These are phyloP conservation scores for Charaxes varanes DNA, from an alignment of 1,140 invertebrate species.

Conservation along the genomic window DNA sequence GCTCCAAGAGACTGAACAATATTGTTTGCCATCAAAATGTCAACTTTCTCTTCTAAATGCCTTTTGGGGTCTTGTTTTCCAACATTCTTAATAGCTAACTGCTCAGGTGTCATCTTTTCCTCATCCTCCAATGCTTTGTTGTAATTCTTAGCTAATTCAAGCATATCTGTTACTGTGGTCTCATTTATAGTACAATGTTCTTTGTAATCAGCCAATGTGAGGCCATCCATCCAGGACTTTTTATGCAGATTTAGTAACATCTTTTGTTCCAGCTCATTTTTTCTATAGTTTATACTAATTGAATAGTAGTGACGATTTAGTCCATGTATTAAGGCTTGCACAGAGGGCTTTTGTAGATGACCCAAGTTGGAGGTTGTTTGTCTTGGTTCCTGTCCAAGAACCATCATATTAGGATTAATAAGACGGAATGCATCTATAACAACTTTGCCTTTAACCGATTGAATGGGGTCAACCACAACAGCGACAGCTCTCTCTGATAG, in stretches of 20 bases:
- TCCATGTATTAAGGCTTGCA: constrained; percentile 99
- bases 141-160: constrained; percentile 98
- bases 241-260: constrained; percentile 99
- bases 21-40: constrained; percentile 97
- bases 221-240: constrained; percentile 99
- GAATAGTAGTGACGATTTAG: constrained; percentile 99
- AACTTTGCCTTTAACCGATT: constrained; percentile 98
- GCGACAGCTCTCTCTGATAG: constrained; percentile 98
- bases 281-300: constrained; percentile 99
- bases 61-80: constrained; percentile 99
- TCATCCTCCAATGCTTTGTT: constrained; percentile 99
- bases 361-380: constrained; percentile 99
- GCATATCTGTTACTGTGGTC: constrained; percentile 95
- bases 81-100: constrained; percentile 99
- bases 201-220: constrained; percentile 95
- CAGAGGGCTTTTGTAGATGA: constrained; percentile 99
- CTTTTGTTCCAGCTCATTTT: constrained; percentile 99
- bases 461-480: constrained; percentile 99
- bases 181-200: constrained; percentile 95
- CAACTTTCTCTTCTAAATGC: constrained; percentile 99
- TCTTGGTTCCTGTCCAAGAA: constrained; percentile 97
- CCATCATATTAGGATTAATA: constrained; percentile 99
- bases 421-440: constrained; percentile 96
- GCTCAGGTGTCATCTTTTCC: constrained; percentile 99
- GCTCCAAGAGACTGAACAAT: constrained; percentile 99